Evolutionary conservation across 2,113 vertebrate genomes (phyloP).

Genomic region (Menura novaehollandiae): DNA sequence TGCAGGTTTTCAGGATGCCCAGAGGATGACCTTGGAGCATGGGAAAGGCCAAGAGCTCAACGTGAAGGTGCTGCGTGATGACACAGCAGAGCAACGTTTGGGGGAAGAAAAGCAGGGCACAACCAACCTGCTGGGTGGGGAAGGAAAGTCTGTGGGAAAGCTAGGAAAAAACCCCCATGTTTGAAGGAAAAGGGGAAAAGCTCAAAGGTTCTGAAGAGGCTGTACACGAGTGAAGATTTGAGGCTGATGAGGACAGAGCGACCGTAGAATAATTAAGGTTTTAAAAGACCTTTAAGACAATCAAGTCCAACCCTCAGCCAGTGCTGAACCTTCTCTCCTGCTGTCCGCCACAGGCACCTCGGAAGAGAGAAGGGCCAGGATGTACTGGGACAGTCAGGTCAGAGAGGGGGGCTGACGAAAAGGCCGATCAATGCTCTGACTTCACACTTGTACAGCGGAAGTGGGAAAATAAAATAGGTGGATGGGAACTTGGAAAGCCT

Average conservation of each 20-base stretch:
- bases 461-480: background rate
- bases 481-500: background rate
- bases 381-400: background rate
- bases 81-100: background rate
- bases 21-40: rapidly evolving
- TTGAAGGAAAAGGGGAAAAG: background rate
- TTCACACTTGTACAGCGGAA: background rate
- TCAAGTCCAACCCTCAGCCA: background rate
- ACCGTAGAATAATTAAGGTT: background rate
- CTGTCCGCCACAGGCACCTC: background rate
- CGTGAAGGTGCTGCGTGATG: rapidly evolving
- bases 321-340: background rate
- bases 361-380: background rate
- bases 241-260: background rate
- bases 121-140: background rate
- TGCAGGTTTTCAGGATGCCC: background rate
- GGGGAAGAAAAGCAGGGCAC: background rate
- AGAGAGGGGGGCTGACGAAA: background rate
- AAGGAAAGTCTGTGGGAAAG: background rate
- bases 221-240: background rate
- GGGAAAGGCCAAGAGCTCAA: background rate
- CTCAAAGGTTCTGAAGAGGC: background rate
- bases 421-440: rapidly evolving
- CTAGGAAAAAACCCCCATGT: background rate
- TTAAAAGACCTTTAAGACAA: background rate